Evolutionary conservation across 53 echinoderm and acorn worm species (phyloP).

Genomic region (Arbacia lixula): DNA sequence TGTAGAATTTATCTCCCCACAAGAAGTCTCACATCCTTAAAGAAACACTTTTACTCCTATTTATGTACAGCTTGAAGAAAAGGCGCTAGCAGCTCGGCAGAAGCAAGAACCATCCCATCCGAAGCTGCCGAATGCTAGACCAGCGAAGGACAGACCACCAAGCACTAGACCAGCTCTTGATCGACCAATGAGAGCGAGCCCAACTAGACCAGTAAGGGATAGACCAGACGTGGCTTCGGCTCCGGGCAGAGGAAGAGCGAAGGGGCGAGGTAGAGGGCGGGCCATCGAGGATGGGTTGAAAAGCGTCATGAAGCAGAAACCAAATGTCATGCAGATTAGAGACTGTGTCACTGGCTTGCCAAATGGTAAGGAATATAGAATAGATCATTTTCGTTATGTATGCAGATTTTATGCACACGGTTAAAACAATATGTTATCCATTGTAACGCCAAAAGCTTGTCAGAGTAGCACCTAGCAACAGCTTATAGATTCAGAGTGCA

Average conservation of each 20-base stretch:
- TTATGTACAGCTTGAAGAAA: too few species aligned
- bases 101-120: too few species aligned
- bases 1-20: too few species aligned
- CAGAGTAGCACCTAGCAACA: too few species aligned
- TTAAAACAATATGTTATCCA: too few species aligned
- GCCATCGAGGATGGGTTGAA: background rate
- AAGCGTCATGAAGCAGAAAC: background rate
- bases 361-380: constrained; percentile 9
- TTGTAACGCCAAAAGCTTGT: too few species aligned
- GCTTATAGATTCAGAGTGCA: too few species aligned
- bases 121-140: background rate
- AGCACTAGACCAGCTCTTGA: background rate
- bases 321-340: constrained; percentile 3
- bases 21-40: too few species aligned
- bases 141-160: background rate
- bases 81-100: too few species aligned
- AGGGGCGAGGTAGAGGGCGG: constrained; percentile 35
- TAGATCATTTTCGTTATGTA: too few species aligned
- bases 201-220: background rate
- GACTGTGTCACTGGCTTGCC: background rate
- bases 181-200: background rate
- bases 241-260: background rate
- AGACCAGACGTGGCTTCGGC: background rate
- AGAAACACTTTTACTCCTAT: too few species aligned
- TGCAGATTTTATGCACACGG: too few species aligned